Percentiles rank a stretch among this genome's conserved stretches.
phyloP scores from a whole-genome alignment of 2,797 vertebrate genomes.

The Syngnathus rostellatus region DNA sequence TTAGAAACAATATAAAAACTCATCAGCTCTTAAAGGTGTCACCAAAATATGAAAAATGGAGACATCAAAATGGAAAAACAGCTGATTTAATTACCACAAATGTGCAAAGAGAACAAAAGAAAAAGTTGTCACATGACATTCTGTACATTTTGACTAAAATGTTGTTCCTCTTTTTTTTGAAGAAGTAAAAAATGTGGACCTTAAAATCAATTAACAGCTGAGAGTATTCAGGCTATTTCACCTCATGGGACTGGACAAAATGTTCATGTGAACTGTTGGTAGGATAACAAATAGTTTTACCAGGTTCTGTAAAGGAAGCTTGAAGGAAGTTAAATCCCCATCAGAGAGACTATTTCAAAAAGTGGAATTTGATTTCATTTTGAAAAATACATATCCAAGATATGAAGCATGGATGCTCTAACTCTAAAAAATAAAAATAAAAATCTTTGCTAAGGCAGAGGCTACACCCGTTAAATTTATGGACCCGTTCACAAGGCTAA shows the following conservation, averaged over 20 bases:
- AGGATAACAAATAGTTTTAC: neutral
- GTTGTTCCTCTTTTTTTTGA: too few relatives aligned
- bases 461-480: neutral
- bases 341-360: too few relatives aligned
- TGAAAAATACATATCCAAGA: too few relatives aligned
- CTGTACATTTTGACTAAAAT: neutral
- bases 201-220: too few relatives aligned
- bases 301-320: neutral
- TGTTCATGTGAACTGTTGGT: neutral
- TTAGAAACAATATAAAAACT: slow-evolving; percentile 28
- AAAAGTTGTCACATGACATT: neutral
- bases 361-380: too few relatives aligned
- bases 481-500: neutral
- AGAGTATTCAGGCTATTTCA: too few relatives aligned
- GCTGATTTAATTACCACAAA: neutral
- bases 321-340: too few relatives aligned
- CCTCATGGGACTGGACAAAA: neutral
- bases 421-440: too few relatives aligned
- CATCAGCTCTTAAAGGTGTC: slow-evolving; percentile 12
- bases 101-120: neutral
- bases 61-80: neutral
- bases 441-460: too few relatives aligned
- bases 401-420: too few relatives aligned
- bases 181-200: too few relatives aligned
- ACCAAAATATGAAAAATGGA: slow-evolving; percentile 3